phyloP scores from a whole-genome alignment of 2,113 vertebrate genomes.

The Hydrochoerus hydrochaeris region DNA sequence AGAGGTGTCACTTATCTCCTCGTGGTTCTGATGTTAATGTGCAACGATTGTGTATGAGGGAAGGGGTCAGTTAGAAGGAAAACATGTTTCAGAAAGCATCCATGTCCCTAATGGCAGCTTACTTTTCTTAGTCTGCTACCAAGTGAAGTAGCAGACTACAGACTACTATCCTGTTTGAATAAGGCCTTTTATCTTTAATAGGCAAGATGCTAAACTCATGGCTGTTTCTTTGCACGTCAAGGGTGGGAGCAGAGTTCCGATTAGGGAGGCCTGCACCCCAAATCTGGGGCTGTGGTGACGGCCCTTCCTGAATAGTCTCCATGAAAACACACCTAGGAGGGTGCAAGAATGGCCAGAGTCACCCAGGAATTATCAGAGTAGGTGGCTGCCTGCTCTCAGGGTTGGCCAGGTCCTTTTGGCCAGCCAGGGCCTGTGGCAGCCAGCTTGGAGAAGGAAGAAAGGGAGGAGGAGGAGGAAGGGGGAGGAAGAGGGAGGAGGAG shows the following conservation, averaged over 20 bases:
- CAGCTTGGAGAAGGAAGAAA: neutral
- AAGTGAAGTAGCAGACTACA: too few species aligned
- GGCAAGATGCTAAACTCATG: neutral
- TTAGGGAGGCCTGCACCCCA: neutral
- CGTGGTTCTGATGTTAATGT: neutral
- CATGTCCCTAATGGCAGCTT: neutral
- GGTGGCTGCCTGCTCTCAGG: neutral
- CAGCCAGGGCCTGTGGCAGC: too few species aligned
- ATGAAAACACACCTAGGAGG: neutral
- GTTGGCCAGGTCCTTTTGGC: too few species aligned
- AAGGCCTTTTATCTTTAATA: neutral
- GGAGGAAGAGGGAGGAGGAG: too few species aligned
- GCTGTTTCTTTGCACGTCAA: neutral
- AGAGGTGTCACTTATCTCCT: neutral
- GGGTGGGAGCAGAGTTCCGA: neutral
- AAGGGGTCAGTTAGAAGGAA: neutral
- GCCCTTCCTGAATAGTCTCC: neutral
- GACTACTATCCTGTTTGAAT: conserved; percentile 8
- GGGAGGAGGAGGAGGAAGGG: too few species aligned
- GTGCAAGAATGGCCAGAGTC: neutral
- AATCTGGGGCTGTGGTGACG: neutral
- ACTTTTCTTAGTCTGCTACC: neutral
- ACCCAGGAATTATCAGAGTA: neutral
- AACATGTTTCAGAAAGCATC: neutral
- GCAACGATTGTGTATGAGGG: neutral